Evolutionary conservation across 2,888 invertebrate genomes (phyloP), one percentile per base, ranked within the genome.

Genomic region (Sminthurinus aureus): DNA sequence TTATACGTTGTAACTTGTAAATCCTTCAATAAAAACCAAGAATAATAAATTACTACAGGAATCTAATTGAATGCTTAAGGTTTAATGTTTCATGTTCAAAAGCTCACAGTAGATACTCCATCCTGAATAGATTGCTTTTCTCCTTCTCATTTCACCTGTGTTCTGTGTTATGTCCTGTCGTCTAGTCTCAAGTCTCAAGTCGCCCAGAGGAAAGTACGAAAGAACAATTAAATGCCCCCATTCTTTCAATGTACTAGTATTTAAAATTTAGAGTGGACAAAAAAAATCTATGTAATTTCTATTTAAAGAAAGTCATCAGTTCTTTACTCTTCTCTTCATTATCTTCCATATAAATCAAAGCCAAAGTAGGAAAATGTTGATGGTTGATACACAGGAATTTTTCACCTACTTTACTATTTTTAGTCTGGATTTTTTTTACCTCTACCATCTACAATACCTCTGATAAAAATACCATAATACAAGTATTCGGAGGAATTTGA

Each of bases 41-140:
- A 38, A 38, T 38, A 38, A 38, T 38, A 38, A 38, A 38, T 38
- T 38, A 58, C 58, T 13, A 58, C 22, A 20, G n/a, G n/a, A 20
- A 71, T 15, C 24, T 71, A 8, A 71, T 71, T 71, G 71, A 71
- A 71, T 26, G 71, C 71, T 71, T 20, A 67, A 67, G 67, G 67
- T n/a, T 67, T 38, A 38, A 38, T 38, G 38, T 38, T 38, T 38
- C 1, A 38, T 4, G 38, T 6, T 38, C 38, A 38, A 38, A 38
- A 38, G 38, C 38, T 38, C 38, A 38, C 6, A 38, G n/a, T n/a
- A 38, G 3, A 38, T 38, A 38, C 38, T 38, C 58, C 2, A 58
- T 58, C 13, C 58, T 58, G 4, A 58, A 58, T 58, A 2, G 58
- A 13, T 58, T 58, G 13, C 18, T 58, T 58, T 58, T 58, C 58